These are phyloP conservation scores for Notiomystis cincta DNA, from an alignment of 2,113 vertebrate species.

Conservation along the genomic window DNA sequence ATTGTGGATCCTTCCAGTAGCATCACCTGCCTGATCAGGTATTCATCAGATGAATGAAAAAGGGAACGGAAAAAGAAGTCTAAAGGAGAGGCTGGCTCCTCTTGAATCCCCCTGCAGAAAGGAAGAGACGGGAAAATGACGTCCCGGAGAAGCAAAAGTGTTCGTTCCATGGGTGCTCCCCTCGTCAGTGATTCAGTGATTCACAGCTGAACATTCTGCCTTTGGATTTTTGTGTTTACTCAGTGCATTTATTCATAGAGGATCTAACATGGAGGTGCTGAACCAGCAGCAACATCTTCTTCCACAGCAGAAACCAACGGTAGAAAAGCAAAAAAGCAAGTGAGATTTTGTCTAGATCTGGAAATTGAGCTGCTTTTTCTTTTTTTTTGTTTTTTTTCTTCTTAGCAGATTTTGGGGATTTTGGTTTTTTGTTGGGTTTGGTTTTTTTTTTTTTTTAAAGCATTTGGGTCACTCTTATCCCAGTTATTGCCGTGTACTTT, in stretches of 20 bases:
- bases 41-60: conserved; percentile 74
- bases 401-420: conserved; percentile 30
- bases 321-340: conserved; percentile 44
- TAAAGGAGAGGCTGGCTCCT: conserved; percentile 87
- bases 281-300: conserved; percentile 56
- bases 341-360: conserved; percentile 58
- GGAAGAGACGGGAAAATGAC: conserved; percentile 3
- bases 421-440: neutral
- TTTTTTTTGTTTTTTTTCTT: neutral
- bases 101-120: conserved; percentile 47
- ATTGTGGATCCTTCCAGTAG: conserved; percentile 75
- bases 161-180: conserved; percentile 29
- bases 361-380: conserved; percentile 56
- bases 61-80: conserved; percentile 58
- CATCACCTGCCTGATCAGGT: conserved; percentile 73
- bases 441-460: neutral
- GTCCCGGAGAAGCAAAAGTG: neutral
- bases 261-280: conserved; percentile 65
- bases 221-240: conserved; percentile 67
- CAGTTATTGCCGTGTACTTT: conserved; percentile 47
- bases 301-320: conserved; percentile 49
- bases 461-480: conserved; percentile 52
- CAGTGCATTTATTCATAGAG: conserved; percentile 70
- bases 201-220: conserved; percentile 45
- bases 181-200: conserved; percentile 36